phyloP scores from a whole-genome alignment of 1,140 invertebrate species.

The Papilio glaucus region DNA sequence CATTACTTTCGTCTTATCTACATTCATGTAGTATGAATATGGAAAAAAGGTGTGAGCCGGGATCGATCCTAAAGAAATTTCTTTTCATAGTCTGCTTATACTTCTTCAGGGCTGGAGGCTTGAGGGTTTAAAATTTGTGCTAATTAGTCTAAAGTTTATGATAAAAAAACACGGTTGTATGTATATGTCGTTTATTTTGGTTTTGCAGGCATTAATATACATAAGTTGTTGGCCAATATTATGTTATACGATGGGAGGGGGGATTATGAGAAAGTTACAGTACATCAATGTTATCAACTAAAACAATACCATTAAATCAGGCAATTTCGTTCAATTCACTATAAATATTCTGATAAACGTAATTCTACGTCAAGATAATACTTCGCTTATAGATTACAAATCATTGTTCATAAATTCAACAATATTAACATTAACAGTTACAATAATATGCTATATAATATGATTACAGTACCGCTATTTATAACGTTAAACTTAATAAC shows the following conservation, averaged over 20 bases:
- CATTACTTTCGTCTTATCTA: too few species aligned
- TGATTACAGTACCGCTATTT: conserved; percentile 36
- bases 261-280: conserved; percentile 30
- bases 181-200: conserved; percentile 56
- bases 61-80: too few species aligned
- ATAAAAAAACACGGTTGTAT: conserved; percentile 40
- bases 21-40: too few species aligned
- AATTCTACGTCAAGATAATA: conserved; percentile 4
- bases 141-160: background rate
- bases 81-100: too few species aligned
- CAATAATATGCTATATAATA: conserved; percentile 44
- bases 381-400: conserved; percentile 46
- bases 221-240: conserved; percentile 56
- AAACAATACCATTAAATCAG: conserved; percentile 24
- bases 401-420: conserved; percentile 60
- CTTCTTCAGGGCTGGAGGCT: too few species aligned
- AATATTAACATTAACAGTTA: conserved; percentile 61
- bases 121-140: too few species aligned
- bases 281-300: conserved; percentile 26
- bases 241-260: conserved; percentile 39
- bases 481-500: conserved; percentile 30
- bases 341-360: conserved; percentile 40
- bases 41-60: too few species aligned
- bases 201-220: conserved; percentile 63
- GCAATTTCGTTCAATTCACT: background rate